These are phyloP conservation scores for Pogona vitticeps DNA, from an alignment of 2,113 vertebrate genomes.

Conservation along the genomic window DNA sequence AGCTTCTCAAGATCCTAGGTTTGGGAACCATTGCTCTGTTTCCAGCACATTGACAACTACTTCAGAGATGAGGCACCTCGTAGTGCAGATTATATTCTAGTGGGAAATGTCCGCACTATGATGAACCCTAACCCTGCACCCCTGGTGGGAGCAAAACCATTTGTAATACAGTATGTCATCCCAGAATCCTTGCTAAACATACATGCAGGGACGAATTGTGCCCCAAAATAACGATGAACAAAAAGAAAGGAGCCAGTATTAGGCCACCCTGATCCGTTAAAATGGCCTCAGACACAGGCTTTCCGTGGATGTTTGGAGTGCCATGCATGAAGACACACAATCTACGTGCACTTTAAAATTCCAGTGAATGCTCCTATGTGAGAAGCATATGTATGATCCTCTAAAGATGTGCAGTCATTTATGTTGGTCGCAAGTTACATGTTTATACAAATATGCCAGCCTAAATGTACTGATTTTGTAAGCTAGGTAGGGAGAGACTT, in stretches of 20 bases:
- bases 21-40: neutral
- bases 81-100: neutral
- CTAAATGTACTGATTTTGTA: too few species aligned
- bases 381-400: neutral
- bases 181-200: neutral
- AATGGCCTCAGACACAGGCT: too few species aligned
- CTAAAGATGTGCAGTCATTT: too few species aligned
- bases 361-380: neutral
- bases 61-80: neutral
- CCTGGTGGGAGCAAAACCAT: conserved; percentile 24
- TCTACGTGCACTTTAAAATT: neutral
- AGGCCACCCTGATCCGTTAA: too few species aligned
- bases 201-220: too few species aligned
- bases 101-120: neutral
- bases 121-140: neutral
- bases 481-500: too few species aligned
- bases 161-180: neutral
- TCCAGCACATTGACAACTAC: neutral
- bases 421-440: too few species aligned
- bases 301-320: too few species aligned
- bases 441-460: too few species aligned
- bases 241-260: neutral
- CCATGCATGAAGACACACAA: neutral
- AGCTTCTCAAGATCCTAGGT: too few species aligned
- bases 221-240: neutral